Evolutionary conservation across 2,113 vertebrate species (phyloP), one percentile per base, ranked within the genome.

Genomic region (Limanda limanda): DNA sequence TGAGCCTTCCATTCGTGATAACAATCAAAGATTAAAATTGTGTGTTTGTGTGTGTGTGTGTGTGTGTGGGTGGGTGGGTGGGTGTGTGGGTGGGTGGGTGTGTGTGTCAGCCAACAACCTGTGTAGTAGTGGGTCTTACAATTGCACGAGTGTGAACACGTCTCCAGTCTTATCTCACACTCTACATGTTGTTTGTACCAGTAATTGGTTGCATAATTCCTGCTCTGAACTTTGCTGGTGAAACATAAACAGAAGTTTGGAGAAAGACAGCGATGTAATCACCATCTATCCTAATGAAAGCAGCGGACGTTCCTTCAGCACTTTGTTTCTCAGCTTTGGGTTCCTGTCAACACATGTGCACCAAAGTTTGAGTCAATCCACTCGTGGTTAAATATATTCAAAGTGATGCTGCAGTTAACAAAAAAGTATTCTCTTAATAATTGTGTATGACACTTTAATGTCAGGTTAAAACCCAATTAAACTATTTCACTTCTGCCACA

Each of bases 1-100:
- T 24, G 35, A 81, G 60, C 23, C 23, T 9, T 54, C 51, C 23
- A 73, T 51, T 56, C 62, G 8, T 61, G 79, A 85, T 87, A 84
- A 76, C 45, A 74, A 85, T 88, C 77, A 45, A 27, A 51, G 55
- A 74, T 86, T 76, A 14, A 45, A 71, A 75, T 70, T 78, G 35
- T 5, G 10, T 59, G 57, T 63, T 14, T 31, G 27, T 31, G 27
- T 31, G 27, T 31, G 10, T 59, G 57, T 78, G 35, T 5, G 10
- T 59, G 57, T 78, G 35, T 5, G 10, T 59, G 56, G 75, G 35
- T 5, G 10, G 54, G 56, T 78, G 35, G 4, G 10, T 59, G 56
- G 75, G 35, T 5, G 10, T 59, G 56, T 78, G 35, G 4, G 10
- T 59, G 57, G 75, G 35, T 5, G 10, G 54, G 57, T 71, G 51